Conservation (phyloP, 2,888 invertebrate genomes). For the Lottia gigantea region DNA sequence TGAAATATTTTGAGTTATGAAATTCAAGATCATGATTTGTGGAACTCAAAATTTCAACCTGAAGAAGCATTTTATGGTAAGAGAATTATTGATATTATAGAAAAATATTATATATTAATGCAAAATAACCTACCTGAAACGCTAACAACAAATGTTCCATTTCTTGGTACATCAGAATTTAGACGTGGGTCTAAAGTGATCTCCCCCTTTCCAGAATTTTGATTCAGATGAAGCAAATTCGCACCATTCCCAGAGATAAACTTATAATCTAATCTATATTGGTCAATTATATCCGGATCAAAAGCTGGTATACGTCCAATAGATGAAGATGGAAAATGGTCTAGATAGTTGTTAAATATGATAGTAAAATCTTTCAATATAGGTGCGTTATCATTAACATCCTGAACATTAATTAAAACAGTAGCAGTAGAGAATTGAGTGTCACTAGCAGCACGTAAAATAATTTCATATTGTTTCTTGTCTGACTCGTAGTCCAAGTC, state of each 20-base stretch:
- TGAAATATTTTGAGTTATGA: too few relatives aligned
- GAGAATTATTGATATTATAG: too few relatives aligned
- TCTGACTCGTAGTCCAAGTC: slow-evolving; percentile 97
- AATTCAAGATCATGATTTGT: too few relatives aligned
- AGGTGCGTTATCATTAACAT: slow-evolving; percentile 94
- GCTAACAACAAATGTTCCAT: slow-evolving; percentile 92
- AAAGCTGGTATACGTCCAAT: slow-evolving; percentile 92
- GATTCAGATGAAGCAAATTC: slow-evolving; percentile 85
- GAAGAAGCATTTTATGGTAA: too few relatives aligned
- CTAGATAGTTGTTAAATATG: slow-evolving; percentile 94
- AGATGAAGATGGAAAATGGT: slow-evolving; percentile 91
- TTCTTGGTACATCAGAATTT: slow-evolving; percentile 93
- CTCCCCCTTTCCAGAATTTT: slow-evolving; percentile 78
- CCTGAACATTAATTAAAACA: slow-evolving; percentile 88
- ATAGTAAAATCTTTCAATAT: slow-evolving; percentile 89
- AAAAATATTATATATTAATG: too few relatives aligned
- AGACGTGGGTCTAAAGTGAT: slow-evolving; percentile 89
- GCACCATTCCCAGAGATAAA: slow-evolving; percentile 94
- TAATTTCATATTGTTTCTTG: slow-evolving; percentile 87
- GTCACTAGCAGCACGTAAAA: slow-evolving; percentile 90
- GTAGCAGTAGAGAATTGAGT: slow-evolving; percentile 89
- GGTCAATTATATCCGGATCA: slow-evolving; percentile 93
- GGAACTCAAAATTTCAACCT: too few relatives aligned
- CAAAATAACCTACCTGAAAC: slow-evolving; percentile 77
- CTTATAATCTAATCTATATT: slow-evolving; percentile 77